phyloP scores from a whole-genome alignment of 2,113 vertebrate genomes.

The Chrysochloris asiatica region DNA sequence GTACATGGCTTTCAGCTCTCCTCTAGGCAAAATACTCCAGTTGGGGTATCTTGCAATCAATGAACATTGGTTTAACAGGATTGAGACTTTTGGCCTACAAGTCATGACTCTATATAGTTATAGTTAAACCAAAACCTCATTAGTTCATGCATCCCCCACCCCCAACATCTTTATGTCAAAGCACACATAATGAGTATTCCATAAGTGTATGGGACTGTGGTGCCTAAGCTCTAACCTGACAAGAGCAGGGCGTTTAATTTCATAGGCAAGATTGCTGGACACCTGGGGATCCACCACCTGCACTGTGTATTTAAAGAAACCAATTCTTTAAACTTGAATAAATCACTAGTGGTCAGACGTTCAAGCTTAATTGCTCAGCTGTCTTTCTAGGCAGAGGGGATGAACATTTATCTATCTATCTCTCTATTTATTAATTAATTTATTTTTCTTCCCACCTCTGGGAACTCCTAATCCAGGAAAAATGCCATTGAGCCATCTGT shows the following conservation, averaged over 20 bases:
- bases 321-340: slow-evolving; percentile 63
- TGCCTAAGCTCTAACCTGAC: background rate
- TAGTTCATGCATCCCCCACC: slow-evolving; percentile 10
- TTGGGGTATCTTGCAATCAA: background rate
- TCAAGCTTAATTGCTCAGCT: slow-evolving; percentile 46
- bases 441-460: slow-evolving; percentile 5
- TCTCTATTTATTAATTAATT: background rate
- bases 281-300: background rate
- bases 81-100: slow-evolving; percentile 53
- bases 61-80: background rate
- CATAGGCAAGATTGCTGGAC: slow-evolving; percentile 44
- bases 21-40: background rate
- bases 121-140: slow-evolving; percentile 28
- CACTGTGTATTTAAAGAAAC: slow-evolving; percentile 61
- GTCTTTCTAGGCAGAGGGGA: background rate
- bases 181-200: background rate
- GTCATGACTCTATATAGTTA: background rate
- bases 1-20: background rate
- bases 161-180: slow-evolving; percentile 27
- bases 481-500: slow-evolving; percentile 60
- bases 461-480: slow-evolving; percentile 57
- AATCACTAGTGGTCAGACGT: slow-evolving; percentile 15
- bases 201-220: background rate
- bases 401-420: background rate
- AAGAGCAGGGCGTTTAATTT: slow-evolving; percentile 49